These are phyloP conservation scores for Zeuzera pyrina DNA, from an alignment of 2,888 invertebrate genomes.

Conservation along the genomic window DNA sequence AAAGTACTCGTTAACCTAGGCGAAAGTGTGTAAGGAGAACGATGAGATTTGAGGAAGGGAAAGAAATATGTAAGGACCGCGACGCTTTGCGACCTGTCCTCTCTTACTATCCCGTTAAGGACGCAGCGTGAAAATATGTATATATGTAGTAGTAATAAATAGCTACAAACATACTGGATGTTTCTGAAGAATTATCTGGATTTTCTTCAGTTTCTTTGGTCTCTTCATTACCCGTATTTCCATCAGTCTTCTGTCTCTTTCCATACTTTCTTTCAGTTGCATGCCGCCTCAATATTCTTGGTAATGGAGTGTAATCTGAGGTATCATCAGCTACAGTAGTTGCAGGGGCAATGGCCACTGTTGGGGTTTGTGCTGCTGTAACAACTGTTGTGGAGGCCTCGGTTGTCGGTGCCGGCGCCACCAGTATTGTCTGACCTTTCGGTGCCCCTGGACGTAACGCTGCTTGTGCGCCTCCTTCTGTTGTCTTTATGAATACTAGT, in stretches of 20 bases:
- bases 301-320: constrained; percentile 32
- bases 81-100: too few species aligned
- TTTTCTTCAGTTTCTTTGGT: constrained; percentile 35
- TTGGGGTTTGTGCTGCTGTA: constrained; percentile 18
- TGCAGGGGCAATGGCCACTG: constrained; percentile 19
- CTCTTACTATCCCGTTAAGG: too few species aligned
- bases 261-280: constrained; percentile 55
- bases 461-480: constrained; percentile 49
- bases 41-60: too few species aligned
- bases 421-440: constrained; percentile 61
- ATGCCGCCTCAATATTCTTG: constrained; percentile 43
- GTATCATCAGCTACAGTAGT: constrained; percentile 32
- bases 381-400: constrained; percentile 18
- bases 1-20: too few species aligned
- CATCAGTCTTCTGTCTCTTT: constrained; percentile 54
- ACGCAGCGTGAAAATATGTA: too few species aligned
- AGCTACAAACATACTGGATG: constrained; percentile 51
- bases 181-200: constrained; percentile 30
- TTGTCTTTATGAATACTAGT: constrained; percentile 64
- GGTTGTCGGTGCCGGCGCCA: constrained; percentile 40
- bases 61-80: too few species aligned
- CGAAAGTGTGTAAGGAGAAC: too few species aligned
- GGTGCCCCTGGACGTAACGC: constrained; percentile 46
- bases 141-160: too few species aligned
- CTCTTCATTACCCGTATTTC: constrained; percentile 34